These are phyloP conservation scores for Pedetes capensis DNA, from an alignment of 2,113 vertebrate genomes.

Conservation along the genomic window DNA sequence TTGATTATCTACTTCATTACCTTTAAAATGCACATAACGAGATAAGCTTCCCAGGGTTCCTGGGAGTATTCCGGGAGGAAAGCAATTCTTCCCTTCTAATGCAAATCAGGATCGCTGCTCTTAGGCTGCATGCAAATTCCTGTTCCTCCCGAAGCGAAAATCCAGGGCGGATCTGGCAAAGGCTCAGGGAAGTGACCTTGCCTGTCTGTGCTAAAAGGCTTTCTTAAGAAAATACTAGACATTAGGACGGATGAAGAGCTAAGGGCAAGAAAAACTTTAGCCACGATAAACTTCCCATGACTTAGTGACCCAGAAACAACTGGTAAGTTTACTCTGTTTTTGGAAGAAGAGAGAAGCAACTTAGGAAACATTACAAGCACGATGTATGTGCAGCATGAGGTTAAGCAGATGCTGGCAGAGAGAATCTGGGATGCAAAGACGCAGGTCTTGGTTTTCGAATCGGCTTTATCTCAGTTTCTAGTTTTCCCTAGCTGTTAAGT, in stretches of 20 bases:
- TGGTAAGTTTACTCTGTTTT: background rate
- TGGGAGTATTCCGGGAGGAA: background rate
- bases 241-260: background rate
- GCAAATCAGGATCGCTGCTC: background rate
- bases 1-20: background rate
- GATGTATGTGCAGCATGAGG: background rate
- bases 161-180: background rate
- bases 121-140: background rate
- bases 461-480: background rate
- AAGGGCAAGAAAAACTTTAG: background rate
- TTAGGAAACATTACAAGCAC: background rate
- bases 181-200: background rate
- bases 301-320: background rate
- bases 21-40: accelerated
- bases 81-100: background rate
- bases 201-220: background rate
- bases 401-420: background rate
- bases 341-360: slow-evolving; percentile 17
- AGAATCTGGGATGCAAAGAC: background rate
- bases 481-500: background rate
- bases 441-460: background rate
- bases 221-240: slow-evolving; percentile 29
- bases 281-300: background rate
- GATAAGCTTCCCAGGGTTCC: background rate
- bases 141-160: background rate